These are phyloP conservation scores for Albula glossodonta DNA, from an alignment of 2,113 vertebrate species.

Conservation along the genomic window DNA sequence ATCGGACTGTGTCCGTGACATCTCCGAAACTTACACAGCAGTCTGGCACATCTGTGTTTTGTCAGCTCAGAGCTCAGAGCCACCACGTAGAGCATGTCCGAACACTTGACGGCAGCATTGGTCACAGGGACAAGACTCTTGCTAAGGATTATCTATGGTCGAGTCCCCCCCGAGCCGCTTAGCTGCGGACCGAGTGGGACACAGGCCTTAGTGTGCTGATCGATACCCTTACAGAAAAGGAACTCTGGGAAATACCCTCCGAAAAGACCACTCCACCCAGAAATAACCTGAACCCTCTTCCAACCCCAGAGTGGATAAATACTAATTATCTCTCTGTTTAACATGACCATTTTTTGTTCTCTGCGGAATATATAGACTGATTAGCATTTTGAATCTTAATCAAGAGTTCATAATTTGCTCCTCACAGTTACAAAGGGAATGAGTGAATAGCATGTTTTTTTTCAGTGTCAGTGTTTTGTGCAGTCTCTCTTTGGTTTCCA, in stretches of 20 bases:
- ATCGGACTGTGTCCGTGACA: slow-evolving; percentile 3
- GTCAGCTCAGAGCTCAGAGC: not conserved
- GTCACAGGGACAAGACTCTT: not conserved
- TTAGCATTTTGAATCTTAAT: not conserved
- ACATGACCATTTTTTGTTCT: not conserved
- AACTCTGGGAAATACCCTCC: not conserved
- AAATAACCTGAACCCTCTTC: not conserved
- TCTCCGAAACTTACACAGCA: not conserved
- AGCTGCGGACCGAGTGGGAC: not conserved
- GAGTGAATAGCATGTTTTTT: not conserved
- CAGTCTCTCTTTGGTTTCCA: not conserved
- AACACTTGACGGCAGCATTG: not conserved
- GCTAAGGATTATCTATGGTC: not conserved
- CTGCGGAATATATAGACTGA: not conserved
- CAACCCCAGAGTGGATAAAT: not conserved
- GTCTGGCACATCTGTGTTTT: not conserved
- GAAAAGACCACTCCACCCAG: not conserved
- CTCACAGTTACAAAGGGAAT: too few species aligned
- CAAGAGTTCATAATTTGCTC: not conserved
- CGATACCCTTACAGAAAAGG: not conserved
- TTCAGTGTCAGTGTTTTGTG: not conserved
- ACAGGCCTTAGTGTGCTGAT: not conserved
- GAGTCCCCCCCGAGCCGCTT: not conserved
- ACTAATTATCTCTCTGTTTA: not conserved
- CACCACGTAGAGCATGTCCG: not conserved